phyloP scores from a whole-genome alignment of 1,140 invertebrate genomes.

The Luehdorfia chinensis region DNA sequence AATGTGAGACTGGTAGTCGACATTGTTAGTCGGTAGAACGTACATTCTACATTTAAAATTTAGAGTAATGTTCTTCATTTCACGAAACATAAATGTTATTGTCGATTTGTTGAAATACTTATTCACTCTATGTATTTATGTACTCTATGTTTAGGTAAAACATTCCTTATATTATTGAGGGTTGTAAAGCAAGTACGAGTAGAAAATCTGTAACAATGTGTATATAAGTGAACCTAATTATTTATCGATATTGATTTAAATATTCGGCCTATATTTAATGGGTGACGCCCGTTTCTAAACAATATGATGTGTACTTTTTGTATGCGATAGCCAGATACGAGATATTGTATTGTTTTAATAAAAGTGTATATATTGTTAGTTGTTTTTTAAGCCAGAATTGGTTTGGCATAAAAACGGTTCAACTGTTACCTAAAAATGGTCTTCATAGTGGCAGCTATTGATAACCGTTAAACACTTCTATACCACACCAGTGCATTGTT shows the following conservation, averaged over 20 bases:
- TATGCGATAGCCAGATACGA: too few relatives aligned
- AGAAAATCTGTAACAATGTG: slow-evolving; percentile 46
- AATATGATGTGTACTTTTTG: too few relatives aligned
- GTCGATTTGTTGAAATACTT: slow-evolving; percentile 58
- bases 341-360: too few relatives aligned
- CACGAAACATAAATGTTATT: slow-evolving; percentile 54
- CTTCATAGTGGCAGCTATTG: slow-evolving; percentile 35
- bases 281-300: slow-evolving; percentile 29
- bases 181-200: slow-evolving; percentile 62
- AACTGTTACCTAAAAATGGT: slow-evolving; percentile 17
- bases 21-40: slow-evolving; percentile 72
- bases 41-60: slow-evolving; percentile 62
- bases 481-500: slow-evolving; percentile 13
- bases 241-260: slow-evolving; percentile 48
- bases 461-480: slow-evolving; percentile 8
- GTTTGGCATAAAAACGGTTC: neutral
- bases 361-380: too few relatives aligned
- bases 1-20: slow-evolving; percentile 76
- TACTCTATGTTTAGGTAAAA: slow-evolving; percentile 52
- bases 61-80: slow-evolving; percentile 65
- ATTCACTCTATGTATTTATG: slow-evolving; percentile 49
- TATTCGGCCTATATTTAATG: slow-evolving; percentile 57
- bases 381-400: too few relatives aligned
- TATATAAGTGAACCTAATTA: slow-evolving; percentile 50
- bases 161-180: slow-evolving; percentile 63